phyloP scores from a whole-genome alignment of 2,888 invertebrate genomes.

The Drosophila kambysellisi region DNA sequence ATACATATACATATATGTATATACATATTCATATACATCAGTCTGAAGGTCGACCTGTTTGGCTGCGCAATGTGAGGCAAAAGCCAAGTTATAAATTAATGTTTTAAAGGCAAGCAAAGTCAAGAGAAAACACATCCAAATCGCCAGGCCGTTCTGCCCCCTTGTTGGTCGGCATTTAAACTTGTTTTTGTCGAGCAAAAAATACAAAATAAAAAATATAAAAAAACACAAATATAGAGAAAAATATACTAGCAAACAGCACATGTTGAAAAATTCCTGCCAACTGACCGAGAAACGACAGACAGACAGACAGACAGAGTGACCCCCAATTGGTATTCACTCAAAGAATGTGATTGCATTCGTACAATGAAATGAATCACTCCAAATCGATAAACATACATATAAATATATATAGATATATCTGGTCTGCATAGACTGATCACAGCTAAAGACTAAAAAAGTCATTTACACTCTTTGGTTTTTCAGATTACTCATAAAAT shows the following conservation, averaged over 20 bases:
- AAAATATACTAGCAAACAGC: conserved; percentile 12
- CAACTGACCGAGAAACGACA: conserved; percentile 44
- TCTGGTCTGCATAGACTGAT: neutral
- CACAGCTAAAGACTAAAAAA: neutral
- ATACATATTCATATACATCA: neutral
- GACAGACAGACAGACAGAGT: conserved; percentile 27
- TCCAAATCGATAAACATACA: conserved; percentile 14
- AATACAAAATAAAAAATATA: neutral
- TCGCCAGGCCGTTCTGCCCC: conserved; percentile 32
- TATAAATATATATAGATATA: neutral
- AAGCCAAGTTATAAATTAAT: conserved; percentile 63
- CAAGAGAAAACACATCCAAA: conserved; percentile 42
- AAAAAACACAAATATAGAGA: neutral
- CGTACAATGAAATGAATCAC: conserved; percentile 21
- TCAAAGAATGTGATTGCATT: conserved; percentile 35
- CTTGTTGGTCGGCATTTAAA: conserved; percentile 46
- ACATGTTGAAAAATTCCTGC: conserved; percentile 58
- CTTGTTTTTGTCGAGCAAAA: conserved; percentile 46
- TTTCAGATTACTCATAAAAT: neutral
- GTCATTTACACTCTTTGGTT: neutral
- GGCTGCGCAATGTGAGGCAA: conserved; percentile 39
- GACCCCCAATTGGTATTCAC: conserved; percentile 66
- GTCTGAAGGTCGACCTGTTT: conserved; percentile 68
- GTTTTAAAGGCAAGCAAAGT: conserved; percentile 56
- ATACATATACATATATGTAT: neutral